A percentile compares a stretch with the other conserved stretches of the same genome.
phyloP scores from a whole-genome alignment of 2,888 invertebrate genomes.

The Diachrysia chrysitis region DNA sequence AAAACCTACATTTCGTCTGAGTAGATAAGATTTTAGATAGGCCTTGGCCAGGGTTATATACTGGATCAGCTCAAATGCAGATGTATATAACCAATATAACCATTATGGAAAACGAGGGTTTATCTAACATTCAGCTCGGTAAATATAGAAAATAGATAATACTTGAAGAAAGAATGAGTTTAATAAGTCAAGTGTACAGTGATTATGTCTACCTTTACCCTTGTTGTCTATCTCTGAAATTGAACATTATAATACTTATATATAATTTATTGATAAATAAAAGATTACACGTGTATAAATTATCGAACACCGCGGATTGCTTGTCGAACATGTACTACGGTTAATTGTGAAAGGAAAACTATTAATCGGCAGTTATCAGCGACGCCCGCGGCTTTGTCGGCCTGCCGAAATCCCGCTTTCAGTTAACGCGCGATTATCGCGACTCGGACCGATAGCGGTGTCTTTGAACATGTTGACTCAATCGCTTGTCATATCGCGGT shows the following conservation, averaged over 20 bases:
- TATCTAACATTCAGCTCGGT: background rate
- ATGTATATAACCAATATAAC: too few species aligned
- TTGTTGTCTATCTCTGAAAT: too few species aligned
- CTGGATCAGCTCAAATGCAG: background rate
- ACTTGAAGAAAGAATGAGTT: background rate
- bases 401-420: constrained; percentile 85
- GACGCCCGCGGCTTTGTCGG: constrained; percentile 81
- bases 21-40: background rate
- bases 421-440: constrained; percentile 82
- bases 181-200: too few species aligned
- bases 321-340: constrained; percentile 77
- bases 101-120: background rate
- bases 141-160: background rate
- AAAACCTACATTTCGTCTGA: constrained; percentile 23
- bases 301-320: constrained; percentile 74
- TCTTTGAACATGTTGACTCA: constrained; percentile 84
- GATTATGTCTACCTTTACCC: too few species aligned
- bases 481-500: constrained; percentile 74
- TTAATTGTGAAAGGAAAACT: constrained; percentile 81
- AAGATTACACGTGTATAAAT: constrained; percentile 76
- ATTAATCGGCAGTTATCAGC: constrained; percentile 84
- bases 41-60: background rate
- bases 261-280: constrained; percentile 38
- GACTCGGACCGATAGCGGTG: constrained; percentile 81
- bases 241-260: constrained; percentile 8